These are phyloP conservation scores for Takifugu rubripes DNA, from an alignment of 2,797 vertebrate genomes.

Conservation along the genomic window DNA sequence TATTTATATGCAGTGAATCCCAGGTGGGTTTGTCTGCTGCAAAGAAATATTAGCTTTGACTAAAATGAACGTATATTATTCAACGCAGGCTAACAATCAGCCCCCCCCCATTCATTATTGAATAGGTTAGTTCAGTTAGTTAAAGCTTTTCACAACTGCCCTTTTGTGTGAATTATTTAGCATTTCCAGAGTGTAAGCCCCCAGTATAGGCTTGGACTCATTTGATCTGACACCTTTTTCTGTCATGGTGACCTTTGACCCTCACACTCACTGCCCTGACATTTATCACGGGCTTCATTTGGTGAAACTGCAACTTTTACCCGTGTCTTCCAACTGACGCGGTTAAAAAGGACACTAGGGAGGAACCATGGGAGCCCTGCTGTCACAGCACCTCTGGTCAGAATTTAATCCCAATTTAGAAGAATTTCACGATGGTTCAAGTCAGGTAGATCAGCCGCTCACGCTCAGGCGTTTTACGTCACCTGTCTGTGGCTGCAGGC, in stretches of 20 bases:
- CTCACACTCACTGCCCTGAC: conserved; percentile 36
- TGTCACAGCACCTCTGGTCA: too few species aligned
- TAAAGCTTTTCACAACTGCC: conserved; percentile 46
- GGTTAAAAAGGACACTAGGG: not conserved
- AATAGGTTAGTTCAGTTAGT: conserved; percentile 39
- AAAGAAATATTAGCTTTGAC: conserved; percentile 40
- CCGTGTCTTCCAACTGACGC: conserved; percentile 15
- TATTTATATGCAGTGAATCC: conserved; percentile 32
- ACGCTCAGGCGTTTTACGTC: too few species aligned
- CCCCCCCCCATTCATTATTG: conserved; percentile 10
- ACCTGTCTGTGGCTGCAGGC: too few species aligned
- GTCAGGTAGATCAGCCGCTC: too few species aligned
- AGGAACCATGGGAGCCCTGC: too few species aligned
- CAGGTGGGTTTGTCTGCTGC: conserved; percentile 17
- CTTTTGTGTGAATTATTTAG: conserved; percentile 60
- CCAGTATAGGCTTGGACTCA: conserved; percentile 17
- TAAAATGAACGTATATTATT: conserved; percentile 46
- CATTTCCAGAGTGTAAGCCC: conserved; percentile 45
- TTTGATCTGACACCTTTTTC: conserved; percentile 28
- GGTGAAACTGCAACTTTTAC: conserved; percentile 34
- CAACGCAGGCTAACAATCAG: conserved; percentile 9
- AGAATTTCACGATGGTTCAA: too few species aligned
- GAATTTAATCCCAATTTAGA: too few species aligned
- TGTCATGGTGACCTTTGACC: conserved; percentile 11
- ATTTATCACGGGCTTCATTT: conserved; percentile 29